Evolutionary conservation across 2,113 vertebrate species (phyloP), one percentile per base, ranked within the genome.

Genomic region (Argyrosomus japonicus): DNA sequence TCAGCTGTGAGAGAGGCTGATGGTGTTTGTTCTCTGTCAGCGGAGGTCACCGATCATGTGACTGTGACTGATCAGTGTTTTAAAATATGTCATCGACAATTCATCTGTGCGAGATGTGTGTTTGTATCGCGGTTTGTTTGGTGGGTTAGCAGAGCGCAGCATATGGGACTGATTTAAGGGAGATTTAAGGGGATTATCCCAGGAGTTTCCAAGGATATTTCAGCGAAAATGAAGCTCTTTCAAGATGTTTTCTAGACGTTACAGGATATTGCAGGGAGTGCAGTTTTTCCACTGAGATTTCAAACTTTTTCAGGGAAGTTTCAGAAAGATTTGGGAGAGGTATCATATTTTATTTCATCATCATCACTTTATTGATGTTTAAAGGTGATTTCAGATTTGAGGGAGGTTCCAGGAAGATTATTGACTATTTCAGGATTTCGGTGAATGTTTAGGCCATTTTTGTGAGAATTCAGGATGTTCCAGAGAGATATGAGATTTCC

Each of bases 1-100:
- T 51, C 48, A 19, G 29, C 68, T 43, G 54, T 40, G 54, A 9
- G 19, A 62, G 6, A 25, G 23, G 40, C 60, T 62, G 68, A 69
- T 54, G 15, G 15, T 12, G 61, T 65, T 56, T 57, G 23, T 62
- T 81, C 27, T 25, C 40, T 74, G 68, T 25, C 60, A n/a, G 58
- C 45, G 23, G 51, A 69, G 51, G 50, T 56, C 27, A n/a, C 21
- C 27, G 36, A 2, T 51, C 36, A 36, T 9, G 8, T 40, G 36
- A 40, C 36, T 36, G 36, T 40, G 5, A 40, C 40, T 67, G 54
- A 64, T 70, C n/a, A 21, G 18, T 57, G 45, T 47, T 45, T 29
- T 8, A 53, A 62, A 78, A 79, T 50, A 48, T 75, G 54, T 58
- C 69, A 15, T 13, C 13, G 25, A 0, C 23, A 15, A 25, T 3